Evolutionary conservation across 2,888 invertebrate genomes (phyloP).

Genomic region (Cerceris rybyensis): DNA sequence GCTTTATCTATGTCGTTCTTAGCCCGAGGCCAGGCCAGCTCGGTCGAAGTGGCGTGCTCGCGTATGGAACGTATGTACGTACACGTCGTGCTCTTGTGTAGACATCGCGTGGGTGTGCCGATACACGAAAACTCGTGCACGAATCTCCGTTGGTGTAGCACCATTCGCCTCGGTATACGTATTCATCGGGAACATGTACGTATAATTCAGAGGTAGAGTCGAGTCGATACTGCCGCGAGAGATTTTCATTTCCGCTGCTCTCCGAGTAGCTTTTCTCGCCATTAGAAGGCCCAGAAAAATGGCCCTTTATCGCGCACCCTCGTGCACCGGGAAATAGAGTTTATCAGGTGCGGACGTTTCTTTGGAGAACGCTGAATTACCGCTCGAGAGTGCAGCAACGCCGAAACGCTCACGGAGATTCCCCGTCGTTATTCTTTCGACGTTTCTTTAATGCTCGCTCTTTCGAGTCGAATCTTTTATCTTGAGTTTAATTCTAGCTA

Average conservation of each 20-base stretch:
- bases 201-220: slow-evolving; percentile 20
- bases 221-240: slow-evolving; percentile 38
- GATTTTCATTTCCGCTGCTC: slow-evolving; percentile 56
- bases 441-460: slow-evolving; percentile 9
- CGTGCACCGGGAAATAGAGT: slow-evolving; percentile 37
- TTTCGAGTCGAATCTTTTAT: background rate
- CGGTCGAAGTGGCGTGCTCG: slow-evolving; percentile 25
- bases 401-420: background rate
- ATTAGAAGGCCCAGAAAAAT: slow-evolving; percentile 51
- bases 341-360: slow-evolving; percentile 38
- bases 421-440: slow-evolving; percentile 20
- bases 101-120: background rate
- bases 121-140: background rate
- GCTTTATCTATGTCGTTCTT: slow-evolving; percentile 51
- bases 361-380: slow-evolving; percentile 21
- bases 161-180: background rate
- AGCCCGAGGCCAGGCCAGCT: slow-evolving; percentile 30
- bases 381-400: slow-evolving; percentile 3
- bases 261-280: slow-evolving; percentile 35
- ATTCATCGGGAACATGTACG: background rate
- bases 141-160: background rate
- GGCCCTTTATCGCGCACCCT: slow-evolving; percentile 37
- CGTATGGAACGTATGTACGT: slow-evolving; percentile 33
- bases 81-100: background rate
- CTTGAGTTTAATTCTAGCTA: background rate